Evolutionary conservation across 2,888 invertebrate species (phyloP).

Genomic region (Macaria notata): DNA sequence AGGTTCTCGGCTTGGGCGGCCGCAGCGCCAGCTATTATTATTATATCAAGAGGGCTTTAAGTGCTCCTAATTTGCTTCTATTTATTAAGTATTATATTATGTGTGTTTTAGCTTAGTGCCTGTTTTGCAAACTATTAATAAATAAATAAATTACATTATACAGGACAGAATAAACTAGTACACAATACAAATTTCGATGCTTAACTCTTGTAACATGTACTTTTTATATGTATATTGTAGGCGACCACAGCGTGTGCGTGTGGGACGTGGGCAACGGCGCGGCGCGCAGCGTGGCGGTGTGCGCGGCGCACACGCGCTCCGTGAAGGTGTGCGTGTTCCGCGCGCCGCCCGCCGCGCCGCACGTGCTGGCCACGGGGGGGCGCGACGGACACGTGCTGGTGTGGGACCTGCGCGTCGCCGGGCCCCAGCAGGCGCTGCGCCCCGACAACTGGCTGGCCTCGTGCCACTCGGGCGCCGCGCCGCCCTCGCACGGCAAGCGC

Average conservation of each 20-base stretch:
- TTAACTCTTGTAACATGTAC: too few species aligned
- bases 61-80: too few species aligned
- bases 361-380: conserved; percentile 93
- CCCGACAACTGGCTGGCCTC: conserved; percentile 88
- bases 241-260: conserved; percentile 90
- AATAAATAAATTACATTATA: too few species aligned
- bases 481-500: conserved; percentile 66
- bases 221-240: too few species aligned
- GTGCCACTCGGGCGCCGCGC: conserved; percentile 83
- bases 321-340: conserved; percentile 91
- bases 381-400: conserved; percentile 93
- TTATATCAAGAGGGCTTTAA: too few species aligned
- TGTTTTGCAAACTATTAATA: too few species aligned
- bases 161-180: too few species aligned
- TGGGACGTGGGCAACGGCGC: conserved; percentile 86
- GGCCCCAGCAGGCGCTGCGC: conserved; percentile 69
- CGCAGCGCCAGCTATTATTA: too few species aligned
- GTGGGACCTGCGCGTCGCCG: conserved; percentile 87
- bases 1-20: too few species aligned
- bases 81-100: too few species aligned
- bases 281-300: conserved; percentile 78
- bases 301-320: conserved; percentile 89
- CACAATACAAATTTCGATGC: too few species aligned
- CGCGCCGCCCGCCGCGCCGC: conserved; percentile 74
- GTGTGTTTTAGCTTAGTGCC: too few species aligned